These are phyloP conservation scores for Papilio machaon DNA, from an alignment of 1,140 invertebrate species.

Conservation along the genomic window DNA sequence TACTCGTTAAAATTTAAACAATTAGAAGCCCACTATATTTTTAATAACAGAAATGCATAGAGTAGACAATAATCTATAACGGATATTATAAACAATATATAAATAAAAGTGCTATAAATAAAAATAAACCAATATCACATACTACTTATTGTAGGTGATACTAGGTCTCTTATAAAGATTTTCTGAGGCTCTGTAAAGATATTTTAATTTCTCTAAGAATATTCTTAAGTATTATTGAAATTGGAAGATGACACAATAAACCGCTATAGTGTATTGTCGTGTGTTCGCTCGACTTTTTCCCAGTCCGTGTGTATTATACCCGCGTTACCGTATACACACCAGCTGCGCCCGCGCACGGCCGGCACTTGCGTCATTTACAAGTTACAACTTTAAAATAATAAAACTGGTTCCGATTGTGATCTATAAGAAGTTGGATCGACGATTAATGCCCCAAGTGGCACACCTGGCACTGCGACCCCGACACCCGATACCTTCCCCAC, in stretches of 20 bases:
- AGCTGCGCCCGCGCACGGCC: constrained; percentile 66
- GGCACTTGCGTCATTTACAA: constrained; percentile 80
- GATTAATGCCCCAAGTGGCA: constrained; percentile 71
- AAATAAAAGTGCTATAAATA: not conserved
- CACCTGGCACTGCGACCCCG: constrained; percentile 73
- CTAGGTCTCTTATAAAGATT: not conserved
- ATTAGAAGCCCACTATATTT: too few relatives aligned
- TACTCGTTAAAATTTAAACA: not conserved
- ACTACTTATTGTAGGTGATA: not conserved
- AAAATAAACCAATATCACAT: not conserved
- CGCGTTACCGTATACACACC: constrained; percentile 64
- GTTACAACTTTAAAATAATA: constrained; percentile 81
- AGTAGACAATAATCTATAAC: not conserved
- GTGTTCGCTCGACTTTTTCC: constrained; percentile 48
- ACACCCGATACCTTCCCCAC: constrained; percentile 69
- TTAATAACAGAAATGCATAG: not conserved
- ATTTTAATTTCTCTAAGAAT: not conserved
- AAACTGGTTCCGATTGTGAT: constrained; percentile 80
- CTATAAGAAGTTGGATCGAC: constrained; percentile 75
- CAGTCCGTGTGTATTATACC: constrained; percentile 59
- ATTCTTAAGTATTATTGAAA: not conserved
- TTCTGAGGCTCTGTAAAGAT: not conserved
- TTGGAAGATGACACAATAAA: not conserved
- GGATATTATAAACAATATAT: not conserved
- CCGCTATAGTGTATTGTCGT: not conserved